Evolutionary conservation across 2,113 vertebrate genomes (phyloP).

Genomic region (Eudorcas thomsonii): DNA sequence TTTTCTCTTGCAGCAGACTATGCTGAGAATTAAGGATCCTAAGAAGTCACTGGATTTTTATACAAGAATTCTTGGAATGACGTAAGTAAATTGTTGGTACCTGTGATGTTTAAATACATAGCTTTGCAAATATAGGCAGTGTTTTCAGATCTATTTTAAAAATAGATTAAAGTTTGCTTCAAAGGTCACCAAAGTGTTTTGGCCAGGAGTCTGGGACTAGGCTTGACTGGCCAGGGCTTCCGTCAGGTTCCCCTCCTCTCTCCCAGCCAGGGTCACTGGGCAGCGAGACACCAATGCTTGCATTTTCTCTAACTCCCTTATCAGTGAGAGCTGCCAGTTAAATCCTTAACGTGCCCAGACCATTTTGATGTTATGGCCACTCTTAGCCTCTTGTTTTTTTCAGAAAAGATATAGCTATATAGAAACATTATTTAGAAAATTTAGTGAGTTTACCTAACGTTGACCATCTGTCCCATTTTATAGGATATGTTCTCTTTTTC

Average conservation of each 20-base stretch:
- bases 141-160: background rate
- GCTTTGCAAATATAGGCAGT: background rate
- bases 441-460: background rate
- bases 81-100: constrained; percentile 84
- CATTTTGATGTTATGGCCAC: background rate
- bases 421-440: background rate
- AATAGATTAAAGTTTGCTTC: background rate
- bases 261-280: background rate
- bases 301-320: background rate
- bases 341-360: background rate
- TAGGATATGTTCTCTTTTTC: background rate
- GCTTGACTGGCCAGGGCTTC: background rate
- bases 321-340: background rate
- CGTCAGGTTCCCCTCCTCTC: background rate
- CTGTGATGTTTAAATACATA: background rate
- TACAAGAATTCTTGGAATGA: constrained; percentile 97
- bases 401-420: background rate
- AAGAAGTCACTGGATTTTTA: constrained; percentile 97
- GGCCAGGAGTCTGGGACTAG: background rate
- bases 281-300: background rate
- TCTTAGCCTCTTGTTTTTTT: background rate
- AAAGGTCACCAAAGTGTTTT: background rate
- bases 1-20: constrained; percentile 97
- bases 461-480: background rate
- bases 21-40: constrained; percentile 97